Evolutionary conservation across 1,140 invertebrate genomes (phyloP).

Genomic region (Procambarus clarkii): DNA sequence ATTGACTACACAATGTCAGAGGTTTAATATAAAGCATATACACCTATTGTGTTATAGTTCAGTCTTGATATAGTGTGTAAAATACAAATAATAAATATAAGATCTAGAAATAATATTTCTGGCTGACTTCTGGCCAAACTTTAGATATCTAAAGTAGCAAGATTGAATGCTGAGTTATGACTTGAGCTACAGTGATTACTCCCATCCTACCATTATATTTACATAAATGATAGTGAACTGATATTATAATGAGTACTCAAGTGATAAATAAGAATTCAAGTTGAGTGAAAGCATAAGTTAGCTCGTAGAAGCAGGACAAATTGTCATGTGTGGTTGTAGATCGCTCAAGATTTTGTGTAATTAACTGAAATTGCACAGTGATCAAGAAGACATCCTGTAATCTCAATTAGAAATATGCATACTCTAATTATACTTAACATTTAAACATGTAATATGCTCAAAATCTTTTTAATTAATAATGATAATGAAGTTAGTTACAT

Average conservation of each 20-base stretch:
- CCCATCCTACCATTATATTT: not conserved
- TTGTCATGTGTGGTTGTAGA: not conserved
- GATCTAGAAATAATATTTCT: not conserved
- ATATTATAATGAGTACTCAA: not conserved
- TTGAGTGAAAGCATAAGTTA: slow-evolving; percentile 7
- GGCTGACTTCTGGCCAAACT: not conserved
- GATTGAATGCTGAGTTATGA: slow-evolving; percentile 7
- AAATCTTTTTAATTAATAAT: not conserved
- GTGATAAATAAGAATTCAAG: slow-evolving; percentile 23
- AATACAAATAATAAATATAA: not conserved
- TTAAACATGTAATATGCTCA: not conserved
- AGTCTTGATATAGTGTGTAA: not conserved
- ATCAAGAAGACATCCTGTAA: slow-evolving; percentile 9
- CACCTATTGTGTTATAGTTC: not conserved
- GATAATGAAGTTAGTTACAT: not conserved
- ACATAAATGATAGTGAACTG: not conserved
- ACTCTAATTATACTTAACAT: not conserved
- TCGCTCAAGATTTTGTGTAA: slow-evolving; percentile 4
- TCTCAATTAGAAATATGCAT: slow-evolving; percentile 19
- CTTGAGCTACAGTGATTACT: slow-evolving; percentile 19
- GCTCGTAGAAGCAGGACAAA: not conserved
- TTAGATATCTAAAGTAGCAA: not conserved
- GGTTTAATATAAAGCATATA: slow-evolving; percentile 61
- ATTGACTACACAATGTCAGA: slow-evolving; percentile 61
- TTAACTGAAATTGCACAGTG: slow-evolving; percentile 13